These are phyloP conservation scores for Tetraneura akinire DNA, from an alignment of 1,140 invertebrate genomes.

Conservation along the genomic window DNA sequence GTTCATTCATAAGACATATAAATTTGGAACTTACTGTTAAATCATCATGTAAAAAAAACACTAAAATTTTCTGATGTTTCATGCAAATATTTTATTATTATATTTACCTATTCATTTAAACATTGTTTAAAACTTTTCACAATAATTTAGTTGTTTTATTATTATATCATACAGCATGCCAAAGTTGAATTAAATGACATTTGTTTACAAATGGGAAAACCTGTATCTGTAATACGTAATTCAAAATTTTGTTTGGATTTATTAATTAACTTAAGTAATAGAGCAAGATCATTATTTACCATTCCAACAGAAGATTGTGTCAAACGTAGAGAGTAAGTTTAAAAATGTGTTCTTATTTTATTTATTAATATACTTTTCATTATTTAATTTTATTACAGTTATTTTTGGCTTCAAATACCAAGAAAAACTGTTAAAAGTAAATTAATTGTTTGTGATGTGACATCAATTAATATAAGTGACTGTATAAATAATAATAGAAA, in stretches of 20 bases:
- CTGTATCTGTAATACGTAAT: slow-evolving; percentile 32
- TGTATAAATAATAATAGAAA: slow-evolving; percentile 39
- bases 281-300: slow-evolving; percentile 47
- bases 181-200: slow-evolving; percentile 28
- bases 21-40: too few relatives aligned
- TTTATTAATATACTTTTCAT: background rate
- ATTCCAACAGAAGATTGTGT: slow-evolving; percentile 26
- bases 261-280: slow-evolving; percentile 36
- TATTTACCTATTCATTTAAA: background rate
- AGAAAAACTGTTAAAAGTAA: background rate
- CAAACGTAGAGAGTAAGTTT: slow-evolving; percentile 43
- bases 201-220: slow-evolving; percentile 44
- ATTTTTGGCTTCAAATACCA: slow-evolving; percentile 45
- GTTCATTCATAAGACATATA: too few relatives aligned
- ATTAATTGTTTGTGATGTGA: slow-evolving; percentile 33
- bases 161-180: slow-evolving; percentile 8
- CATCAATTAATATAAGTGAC: slow-evolving; percentile 37
- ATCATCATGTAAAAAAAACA: too few relatives aligned
- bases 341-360: background rate
- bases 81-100: too few relatives aligned
- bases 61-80: too few relatives aligned
- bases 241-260: slow-evolving; percentile 38
- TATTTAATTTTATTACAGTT: slow-evolving; percentile 7
- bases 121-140: background rate
- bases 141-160: too few relatives aligned